These are phyloP conservation scores for Muntiacus muntjak DNA, from an alignment of 2,113 vertebrate species.

Conservation along the genomic window DNA sequence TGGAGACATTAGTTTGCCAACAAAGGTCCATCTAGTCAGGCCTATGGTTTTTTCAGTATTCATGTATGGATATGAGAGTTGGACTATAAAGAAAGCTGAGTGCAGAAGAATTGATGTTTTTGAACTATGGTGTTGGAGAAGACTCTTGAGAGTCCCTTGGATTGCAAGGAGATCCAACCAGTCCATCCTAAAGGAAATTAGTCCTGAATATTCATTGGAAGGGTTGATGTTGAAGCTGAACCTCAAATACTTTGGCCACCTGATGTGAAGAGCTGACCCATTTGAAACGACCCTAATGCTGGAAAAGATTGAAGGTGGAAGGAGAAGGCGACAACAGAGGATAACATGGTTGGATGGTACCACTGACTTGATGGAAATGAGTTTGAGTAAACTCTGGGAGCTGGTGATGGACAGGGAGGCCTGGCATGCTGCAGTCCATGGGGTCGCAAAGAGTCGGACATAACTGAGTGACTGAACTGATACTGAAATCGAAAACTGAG, in stretches of 20 bases:
- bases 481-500: neutral
- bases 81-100: neutral
- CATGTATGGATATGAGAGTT: neutral
- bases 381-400: neutral
- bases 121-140: neutral
- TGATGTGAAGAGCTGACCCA: neutral
- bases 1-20: too few relatives aligned
- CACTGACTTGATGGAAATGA: neutral
- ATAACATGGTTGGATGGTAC: neutral
- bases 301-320: neutral
- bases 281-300: neutral
- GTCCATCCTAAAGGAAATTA: neutral
- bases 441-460: neutral
- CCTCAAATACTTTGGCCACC: neutral
- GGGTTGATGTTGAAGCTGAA: neutral
- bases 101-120: neutral
- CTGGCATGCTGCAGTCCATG: neutral
- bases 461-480: neutral
- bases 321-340: neutral
- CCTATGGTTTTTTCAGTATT: neutral
- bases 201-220: neutral
- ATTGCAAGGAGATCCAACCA: neutral
- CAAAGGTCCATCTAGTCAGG: too few relatives aligned
- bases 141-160: neutral
- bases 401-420: neutral